A percentile compares a stretch with the other conserved stretches of the same genome.
Evolutionary conservation across 2,113 vertebrate species (phyloP).

Genomic region (Phaetusa simplex): DNA sequence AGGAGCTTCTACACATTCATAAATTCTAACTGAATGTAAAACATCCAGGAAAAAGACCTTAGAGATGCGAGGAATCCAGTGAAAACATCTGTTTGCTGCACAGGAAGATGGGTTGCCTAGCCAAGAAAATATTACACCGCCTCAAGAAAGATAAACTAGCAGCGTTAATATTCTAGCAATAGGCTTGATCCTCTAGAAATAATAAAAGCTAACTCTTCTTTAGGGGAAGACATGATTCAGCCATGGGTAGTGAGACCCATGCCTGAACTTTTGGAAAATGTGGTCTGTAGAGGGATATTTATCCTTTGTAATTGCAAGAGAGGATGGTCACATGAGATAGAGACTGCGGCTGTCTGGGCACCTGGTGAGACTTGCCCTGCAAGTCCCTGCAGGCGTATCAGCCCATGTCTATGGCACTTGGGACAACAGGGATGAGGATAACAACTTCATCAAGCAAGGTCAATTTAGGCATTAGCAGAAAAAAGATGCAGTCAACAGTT

Average conservation of each 20-base stretch:
- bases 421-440: not conserved
- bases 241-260: not conserved
- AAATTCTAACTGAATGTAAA: slow-evolving; percentile 57
- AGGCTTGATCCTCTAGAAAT: not conserved
- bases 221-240: not conserved
- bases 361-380: not conserved
- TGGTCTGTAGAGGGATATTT: not conserved
- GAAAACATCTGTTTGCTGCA: slow-evolving; percentile 38
- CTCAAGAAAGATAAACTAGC: slow-evolving; percentile 44
- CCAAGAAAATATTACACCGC: slow-evolving; percentile 54
- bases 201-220: not conserved
- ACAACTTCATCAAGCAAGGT: not conserved
- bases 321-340: not conserved
- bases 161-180: slow-evolving; percentile 3
- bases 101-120: slow-evolving; percentile 18
- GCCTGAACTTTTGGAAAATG: not conserved
- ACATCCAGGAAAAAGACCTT: slow-evolving; percentile 54
- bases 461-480: not conserved
- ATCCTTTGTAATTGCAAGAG: not conserved
- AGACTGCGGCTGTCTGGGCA: not conserved
- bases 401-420: rapidly evolving
- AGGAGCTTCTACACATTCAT: slow-evolving; percentile 53
- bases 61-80: slow-evolving; percentile 56
- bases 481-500: not conserved
- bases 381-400: not conserved